These are phyloP conservation scores for Ips typographus DNA, from an alignment of 1,140 invertebrate genomes.

Conservation along the genomic window DNA sequence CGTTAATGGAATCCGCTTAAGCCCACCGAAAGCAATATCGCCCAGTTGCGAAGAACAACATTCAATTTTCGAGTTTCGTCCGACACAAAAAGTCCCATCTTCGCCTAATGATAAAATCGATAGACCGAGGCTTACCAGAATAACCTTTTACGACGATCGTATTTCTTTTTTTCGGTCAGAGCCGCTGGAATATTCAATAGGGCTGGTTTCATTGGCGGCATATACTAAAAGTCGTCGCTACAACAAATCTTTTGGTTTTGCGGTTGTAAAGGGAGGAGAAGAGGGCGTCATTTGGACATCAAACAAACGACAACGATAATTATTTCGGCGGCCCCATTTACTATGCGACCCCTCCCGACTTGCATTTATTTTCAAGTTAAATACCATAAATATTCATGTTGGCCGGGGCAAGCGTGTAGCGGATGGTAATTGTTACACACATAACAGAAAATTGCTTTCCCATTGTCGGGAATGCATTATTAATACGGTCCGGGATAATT, in stretches of 20 bases:
- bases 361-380: slow-evolving; percentile 2
- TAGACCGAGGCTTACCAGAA: background rate
- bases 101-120: slow-evolving; percentile 14
- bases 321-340: too few relatives aligned
- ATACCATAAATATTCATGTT: background rate
- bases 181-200: too few relatives aligned
- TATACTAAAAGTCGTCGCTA: too few relatives aligned
- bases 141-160: background rate
- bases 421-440: slow-evolving; percentile 4
- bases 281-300: too few relatives aligned
- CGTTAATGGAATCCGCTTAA: background rate
- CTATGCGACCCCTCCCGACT: background rate
- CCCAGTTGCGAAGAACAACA: slow-evolving; percentile 1
- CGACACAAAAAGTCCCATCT: slow-evolving; percentile 12
- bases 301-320: too few relatives aligned
- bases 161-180: background rate
- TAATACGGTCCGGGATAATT: background rate
- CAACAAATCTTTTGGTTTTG: too few relatives aligned
- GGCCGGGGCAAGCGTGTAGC: background rate
- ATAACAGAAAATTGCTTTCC: background rate
- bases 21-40: background rate
- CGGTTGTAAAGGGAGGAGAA: too few relatives aligned
- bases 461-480: slow-evolving; percentile 3
- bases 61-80: slow-evolving; percentile 1
- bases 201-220: too few relatives aligned